These are phyloP conservation scores for Helicoverpa zea DNA, from an alignment of 1,140 invertebrate species.

Conservation along the genomic window DNA sequence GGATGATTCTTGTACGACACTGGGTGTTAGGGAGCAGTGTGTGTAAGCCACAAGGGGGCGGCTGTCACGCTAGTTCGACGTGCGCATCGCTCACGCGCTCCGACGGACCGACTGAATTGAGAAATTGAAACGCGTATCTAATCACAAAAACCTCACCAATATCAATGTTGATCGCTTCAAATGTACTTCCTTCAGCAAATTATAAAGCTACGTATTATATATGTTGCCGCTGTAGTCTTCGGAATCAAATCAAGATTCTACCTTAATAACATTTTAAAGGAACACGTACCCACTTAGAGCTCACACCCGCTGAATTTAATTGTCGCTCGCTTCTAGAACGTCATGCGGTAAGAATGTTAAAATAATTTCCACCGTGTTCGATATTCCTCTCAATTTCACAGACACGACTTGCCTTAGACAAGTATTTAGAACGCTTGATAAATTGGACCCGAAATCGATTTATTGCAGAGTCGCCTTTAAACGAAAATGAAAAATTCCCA, in stretches of 20 bases:
- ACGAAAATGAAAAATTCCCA: conserved; percentile 80
- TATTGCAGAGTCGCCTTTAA: conserved; percentile 71
- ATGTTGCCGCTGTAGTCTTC: conserved; percentile 31
- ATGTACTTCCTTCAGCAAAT: conserved; percentile 42
- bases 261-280: conserved; percentile 55
- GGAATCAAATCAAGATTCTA: conserved; percentile 57
- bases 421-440: conserved; percentile 79
- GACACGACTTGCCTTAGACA: conserved; percentile 65
- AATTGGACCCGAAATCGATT: conserved; percentile 79
- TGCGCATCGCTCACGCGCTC: conserved; percentile 79
- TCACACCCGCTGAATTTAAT: conserved; percentile 60
- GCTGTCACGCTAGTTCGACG: conserved; percentile 70
- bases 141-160: conserved; percentile 68
- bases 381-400: conserved; percentile 76
- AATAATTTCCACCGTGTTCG: conserved; percentile 69
- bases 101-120: conserved; percentile 83
- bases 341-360: conserved; percentile 64
- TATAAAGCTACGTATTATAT: conserved; percentile 16
- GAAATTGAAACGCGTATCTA: conserved; percentile 80
- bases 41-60: conserved; percentile 42
- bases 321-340: conserved; percentile 53
- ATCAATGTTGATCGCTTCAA: conserved; percentile 54
- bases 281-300: conserved; percentile 55
- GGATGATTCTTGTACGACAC: background rate
- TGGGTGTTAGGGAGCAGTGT: conserved; percentile 12